Base-by-base conservation (phyloP, 2,113 vertebrate genomes). In the Notiomystis cincta region DNA sequence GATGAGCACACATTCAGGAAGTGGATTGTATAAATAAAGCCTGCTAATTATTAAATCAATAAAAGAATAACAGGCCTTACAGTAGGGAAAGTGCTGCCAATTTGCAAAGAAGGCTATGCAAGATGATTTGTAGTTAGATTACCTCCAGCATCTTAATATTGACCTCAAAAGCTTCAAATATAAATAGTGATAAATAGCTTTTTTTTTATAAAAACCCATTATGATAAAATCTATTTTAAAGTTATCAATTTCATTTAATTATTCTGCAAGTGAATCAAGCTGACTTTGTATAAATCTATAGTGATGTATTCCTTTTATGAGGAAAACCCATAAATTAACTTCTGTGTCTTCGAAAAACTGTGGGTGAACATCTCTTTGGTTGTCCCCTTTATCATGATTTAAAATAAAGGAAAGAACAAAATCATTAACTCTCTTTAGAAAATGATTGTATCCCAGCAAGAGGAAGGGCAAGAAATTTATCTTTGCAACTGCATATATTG, bases 21-120 rank as follows among this genome's bases (percentile, higher is more conserved):
- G 75, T 50, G 13, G 38, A n/a, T 42, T 89, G 31, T 66, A 83
- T 90, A 82, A 95, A 95, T 81, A 90, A 95, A 90, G 33, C 51
- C 65, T 44, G 14, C 8, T 69, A 67, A 60, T 90, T 86, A 82
- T 76, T 93, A 69, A 96, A 96, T 94, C 76, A 81, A 83, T 92
- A 91, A 16, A 65, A 82, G n/a, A 91, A 94, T 71, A 92, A 62
- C 33, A 84, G 38, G 23, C 18, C 24, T 89, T 94, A 24, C 6
- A 61, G 61, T 22, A 80, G 64, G 9, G 37, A 85, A 94, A 86
- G 90, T 78, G 24, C 23, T 91, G 64, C 54, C 75, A 88, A 42
- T 85, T 93, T 91, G 67, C 40, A 82, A 78, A 62, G 51, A 73
- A 47, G n/a, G 18, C 15, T 73, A 37, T 54, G 13, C 40, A 56